Evolutionary conservation across 2,888 invertebrate species (phyloP), one percentile per base, ranked within the genome.

Genomic region (Cyrtodaria siliqua): DNA sequence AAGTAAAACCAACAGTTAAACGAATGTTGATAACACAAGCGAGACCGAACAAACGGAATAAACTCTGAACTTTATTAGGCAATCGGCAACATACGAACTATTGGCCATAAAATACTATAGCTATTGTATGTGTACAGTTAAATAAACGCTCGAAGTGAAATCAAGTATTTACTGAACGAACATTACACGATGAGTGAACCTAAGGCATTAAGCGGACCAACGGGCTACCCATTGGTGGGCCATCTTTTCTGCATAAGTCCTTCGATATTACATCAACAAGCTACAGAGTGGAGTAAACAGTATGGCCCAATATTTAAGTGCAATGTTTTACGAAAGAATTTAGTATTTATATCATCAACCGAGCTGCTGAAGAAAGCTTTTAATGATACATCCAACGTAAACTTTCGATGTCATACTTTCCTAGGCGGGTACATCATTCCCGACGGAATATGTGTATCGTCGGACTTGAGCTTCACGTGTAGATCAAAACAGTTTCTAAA

Each of bases 191-290:
- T 33, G 33, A 8, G 4, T 33, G 33, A 33, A 12, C 33, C 33
- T 20, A 52, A 33, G n/a, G 52, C n/a, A 9, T 24, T 63, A 23
- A 9, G 38, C 12, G 62, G 62, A n/a, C 62, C 62, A 8, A 63
- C 26, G 27, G 53, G 53, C 23, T 52, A 53, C 24, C 62, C 62
- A 63, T 27, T 63, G 20, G 50, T 63, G 12, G 62, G 62, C 14
- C 50, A 63, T 24, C 9, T 63, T 16, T 27, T 59, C 18, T 42
- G 44, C 1, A 44, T 59, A 44, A 44, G 44, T 2, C 8, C 47
- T 16, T 12, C 1, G 12, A 44, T 6, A n/a, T 44, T 59, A 1
- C 59, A 59, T 27, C 42, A 59, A 26, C 59, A 44, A n/a, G 59
- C 27, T 2, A 2, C 27, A 3, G 59, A 44, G 44, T 59, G 59